Conservation (phyloP, 2,113 vertebrate species). For the Holacanthus passer region DNA sequence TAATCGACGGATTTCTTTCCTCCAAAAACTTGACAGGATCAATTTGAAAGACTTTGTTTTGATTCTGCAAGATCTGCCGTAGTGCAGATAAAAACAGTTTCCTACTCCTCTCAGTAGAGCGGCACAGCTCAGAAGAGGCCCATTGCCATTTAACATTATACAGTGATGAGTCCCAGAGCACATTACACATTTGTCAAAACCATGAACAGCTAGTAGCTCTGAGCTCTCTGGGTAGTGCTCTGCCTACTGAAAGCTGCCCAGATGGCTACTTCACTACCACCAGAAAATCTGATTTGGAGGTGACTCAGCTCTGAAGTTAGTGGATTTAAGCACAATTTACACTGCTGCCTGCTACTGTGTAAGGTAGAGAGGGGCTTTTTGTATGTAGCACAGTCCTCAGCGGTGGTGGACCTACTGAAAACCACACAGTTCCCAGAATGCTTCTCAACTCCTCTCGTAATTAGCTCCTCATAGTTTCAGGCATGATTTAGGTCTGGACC, state of each 20-base stretch:
- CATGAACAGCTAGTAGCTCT: conserved; percentile 51
- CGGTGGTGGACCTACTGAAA: conserved; percentile 47
- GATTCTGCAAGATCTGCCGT: conserved; percentile 18
- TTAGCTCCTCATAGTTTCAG: conserved; percentile 68
- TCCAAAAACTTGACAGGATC: too few species aligned
- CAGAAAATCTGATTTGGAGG: conserved; percentile 53
- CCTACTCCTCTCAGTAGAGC: conserved; percentile 16
- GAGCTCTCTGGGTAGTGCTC: conserved; percentile 37
- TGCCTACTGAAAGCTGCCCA: conserved; percentile 61
- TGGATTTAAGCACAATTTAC: conserved; percentile 31
- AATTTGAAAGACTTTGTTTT: conserved; percentile 8
- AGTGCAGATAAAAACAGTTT: conserved; percentile 34
- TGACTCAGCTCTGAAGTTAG: conserved; percentile 40
- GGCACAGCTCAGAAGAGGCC: conserved; percentile 29
- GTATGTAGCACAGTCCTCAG: conserved; percentile 34
- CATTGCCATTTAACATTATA: conserved; percentile 57
- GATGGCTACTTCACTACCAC: conserved; percentile 53
- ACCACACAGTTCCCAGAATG: conserved; percentile 51
- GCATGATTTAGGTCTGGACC: conserved; percentile 74
- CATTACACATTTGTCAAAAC: conserved; percentile 62
- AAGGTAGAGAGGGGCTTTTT: conserved; percentile 27
- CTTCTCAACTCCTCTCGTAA: conserved; percentile 70
- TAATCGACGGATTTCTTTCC: neutral
- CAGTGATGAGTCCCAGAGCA: conserved; percentile 58
- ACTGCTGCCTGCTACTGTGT: conserved; percentile 33